These are phyloP conservation scores for Melinaea marsaeus DNA, from an alignment of 2,888 invertebrate genomes.

Conservation along the genomic window DNA sequence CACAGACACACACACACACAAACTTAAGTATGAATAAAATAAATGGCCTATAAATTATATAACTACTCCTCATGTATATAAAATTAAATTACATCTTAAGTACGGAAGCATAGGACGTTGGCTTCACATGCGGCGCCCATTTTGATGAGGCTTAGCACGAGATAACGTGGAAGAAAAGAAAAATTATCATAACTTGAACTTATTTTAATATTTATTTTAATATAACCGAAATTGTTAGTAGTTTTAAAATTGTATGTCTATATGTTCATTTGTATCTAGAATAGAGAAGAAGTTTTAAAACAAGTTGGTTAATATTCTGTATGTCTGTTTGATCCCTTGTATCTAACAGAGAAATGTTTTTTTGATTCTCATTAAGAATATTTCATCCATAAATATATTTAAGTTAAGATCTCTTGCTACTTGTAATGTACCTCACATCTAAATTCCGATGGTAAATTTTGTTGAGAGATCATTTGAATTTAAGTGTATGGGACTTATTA, in stretches of 20 bases:
- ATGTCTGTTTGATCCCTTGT: too few species aligned
- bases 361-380: too few species aligned
- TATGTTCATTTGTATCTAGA: too few species aligned
- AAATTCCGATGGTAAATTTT: slow-evolving; percentile 54
- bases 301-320: too few species aligned
- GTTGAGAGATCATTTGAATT: slow-evolving; percentile 43
- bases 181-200: neutral
- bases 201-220: neutral
- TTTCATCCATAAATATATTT: slow-evolving; percentile 2
- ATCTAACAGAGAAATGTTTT: too few species aligned
- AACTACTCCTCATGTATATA: too few species aligned
- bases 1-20: too few species aligned
- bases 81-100: slow-evolving; percentile 37
- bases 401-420: slow-evolving; percentile 29
- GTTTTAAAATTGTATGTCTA: too few species aligned
- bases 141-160: slow-evolving; percentile 48
- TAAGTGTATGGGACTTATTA: slow-evolving; percentile 24
- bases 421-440: slow-evolving; percentile 45
- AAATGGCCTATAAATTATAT: too few species aligned
- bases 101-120: slow-evolving; percentile 67
- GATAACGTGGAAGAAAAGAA: slow-evolving; percentile 39
- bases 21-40: neutral
- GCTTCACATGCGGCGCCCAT: slow-evolving; percentile 52
- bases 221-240: too few species aligned
- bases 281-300: too few species aligned